Base-by-base conservation (phyloP, 2,888 invertebrate genomes). In the Polia nebulosa region DNA sequence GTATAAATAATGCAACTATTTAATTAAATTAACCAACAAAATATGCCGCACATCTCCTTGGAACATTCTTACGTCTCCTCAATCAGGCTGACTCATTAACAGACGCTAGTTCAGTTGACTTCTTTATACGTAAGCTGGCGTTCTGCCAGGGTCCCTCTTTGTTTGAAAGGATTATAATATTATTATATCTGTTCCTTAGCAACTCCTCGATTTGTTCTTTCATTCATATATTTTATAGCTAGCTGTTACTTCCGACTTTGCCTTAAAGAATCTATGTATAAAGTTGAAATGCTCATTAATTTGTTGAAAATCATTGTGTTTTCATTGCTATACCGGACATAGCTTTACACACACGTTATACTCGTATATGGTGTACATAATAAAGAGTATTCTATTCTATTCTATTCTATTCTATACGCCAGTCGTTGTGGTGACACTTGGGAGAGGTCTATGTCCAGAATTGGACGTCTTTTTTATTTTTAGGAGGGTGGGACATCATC, bases 111-210 rank as follows among this genome's bases (percentile, higher is more conserved):
- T 34, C 39, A 25, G 41, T 27, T 70, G 72, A 56, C 32, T 41
- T 60, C 36, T 53, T 29, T 27, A 34, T 72, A 9, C n/a, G 64
- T 29, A 32, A 1, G 8, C 75, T 73, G 73, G 73, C 73, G 25
- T 3, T 11, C 27, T 52, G 80, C 73, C 73, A 73, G 67, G 66
- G 80, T 63, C 45, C 61, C 27, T 72, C 73, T 71, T 74, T 79
- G 73, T 73, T 79, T 47, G 17, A 34, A 57, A 41, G 66, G 56
- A 57, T 63, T 73, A 22, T 63, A 32, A 39, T 45, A 67, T 15
- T 15, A 67, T 52, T 11, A 15, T 22, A 32, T 52, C 1, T 2
- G 20, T 76, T 36, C 17, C 29, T 39, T 32, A 67, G 68, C 29
- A 67, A 76, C 36, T 67, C 22, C 5, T 52, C 1, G 15, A 32